Conservation (phyloP, 2,888 invertebrate species). For the Drosophila macrospina region DNA sequence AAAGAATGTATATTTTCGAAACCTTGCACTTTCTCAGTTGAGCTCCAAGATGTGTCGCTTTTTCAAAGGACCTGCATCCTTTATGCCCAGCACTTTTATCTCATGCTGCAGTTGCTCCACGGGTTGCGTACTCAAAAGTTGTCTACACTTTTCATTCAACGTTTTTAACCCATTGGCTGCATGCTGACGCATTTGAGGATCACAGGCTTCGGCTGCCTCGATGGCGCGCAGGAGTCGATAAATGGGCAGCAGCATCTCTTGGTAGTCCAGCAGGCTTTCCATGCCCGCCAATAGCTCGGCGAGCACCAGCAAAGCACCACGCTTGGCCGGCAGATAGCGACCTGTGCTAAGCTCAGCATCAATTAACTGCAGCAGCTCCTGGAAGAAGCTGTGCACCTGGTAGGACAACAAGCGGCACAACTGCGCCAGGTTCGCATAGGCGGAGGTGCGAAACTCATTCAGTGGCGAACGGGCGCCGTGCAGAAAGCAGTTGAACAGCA, state of each 20-base stretch:
- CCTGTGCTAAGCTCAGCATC: constrained; percentile 79
- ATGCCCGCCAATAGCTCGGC: constrained; percentile 83
- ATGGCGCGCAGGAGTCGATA: constrained; percentile 81
- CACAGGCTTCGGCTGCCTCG: constrained; percentile 71
- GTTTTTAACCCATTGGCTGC: constrained; percentile 82
- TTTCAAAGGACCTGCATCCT: constrained; percentile 44
- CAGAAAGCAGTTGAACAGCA: constrained; percentile 83
- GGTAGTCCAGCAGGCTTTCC: constrained; percentile 83
- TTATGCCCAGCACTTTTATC: constrained; percentile 83
- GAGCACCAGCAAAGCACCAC: constrained; percentile 83
- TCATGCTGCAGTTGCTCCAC: constrained; percentile 74
- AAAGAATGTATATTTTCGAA: background rate
- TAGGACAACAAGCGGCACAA: constrained; percentile 82
- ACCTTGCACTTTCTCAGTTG: constrained; percentile 19
- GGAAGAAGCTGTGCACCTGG: constrained; percentile 84
- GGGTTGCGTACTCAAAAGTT: constrained; percentile 70
- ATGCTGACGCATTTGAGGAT: constrained; percentile 82
- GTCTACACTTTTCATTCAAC: constrained; percentile 81
- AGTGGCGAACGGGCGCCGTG: constrained; percentile 75
- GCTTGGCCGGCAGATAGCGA: constrained; percentile 83
- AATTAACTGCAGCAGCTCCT: constrained; percentile 81
- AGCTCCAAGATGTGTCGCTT: constrained; percentile 77
- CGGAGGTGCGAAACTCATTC: constrained; percentile 84
- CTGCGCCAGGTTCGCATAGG: constrained; percentile 84
- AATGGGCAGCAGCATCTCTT: constrained; percentile 84